phyloP scores from a whole-genome alignment of 2,888 invertebrate genomes.

The Muschampia plurimacula region DNA sequence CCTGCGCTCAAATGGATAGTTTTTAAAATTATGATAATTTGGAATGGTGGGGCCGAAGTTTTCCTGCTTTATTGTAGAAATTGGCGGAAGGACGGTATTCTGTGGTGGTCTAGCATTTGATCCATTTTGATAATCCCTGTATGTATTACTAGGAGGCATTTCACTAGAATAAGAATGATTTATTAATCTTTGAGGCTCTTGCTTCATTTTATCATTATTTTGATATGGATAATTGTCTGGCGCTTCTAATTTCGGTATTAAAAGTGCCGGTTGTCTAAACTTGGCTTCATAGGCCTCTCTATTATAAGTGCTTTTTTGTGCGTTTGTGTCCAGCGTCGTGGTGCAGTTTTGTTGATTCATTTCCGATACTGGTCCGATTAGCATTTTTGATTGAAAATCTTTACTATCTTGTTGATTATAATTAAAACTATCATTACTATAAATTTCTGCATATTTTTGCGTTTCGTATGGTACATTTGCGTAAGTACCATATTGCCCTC shows the following conservation, averaged over 20 bases:
- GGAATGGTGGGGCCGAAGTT: conserved; percentile 72
- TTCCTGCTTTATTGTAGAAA: conserved; percentile 83
- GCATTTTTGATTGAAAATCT: conserved; percentile 85
- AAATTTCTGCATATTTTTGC: conserved; percentile 81
- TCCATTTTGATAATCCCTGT: conserved; percentile 70
- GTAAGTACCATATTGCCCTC: conserved; percentile 72
- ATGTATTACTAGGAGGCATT: conserved; percentile 56
- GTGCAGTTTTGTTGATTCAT: conserved; percentile 79
- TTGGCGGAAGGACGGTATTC: conserved; percentile 74
- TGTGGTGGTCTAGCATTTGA: conserved; percentile 59
- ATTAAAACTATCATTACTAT: conserved; percentile 78
- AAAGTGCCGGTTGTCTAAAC: conserved; percentile 75
- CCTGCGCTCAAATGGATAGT: conserved; percentile 66
- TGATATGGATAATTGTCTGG: conserved; percentile 76
- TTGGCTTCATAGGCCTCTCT: conserved; percentile 75
- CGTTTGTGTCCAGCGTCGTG: conserved; percentile 67
- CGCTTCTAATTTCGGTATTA: conserved; percentile 79
- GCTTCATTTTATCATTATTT: conserved; percentile 72
- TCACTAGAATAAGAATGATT: conserved; percentile 60
- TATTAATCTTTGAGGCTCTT: conserved; percentile 59
- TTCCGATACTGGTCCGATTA: conserved; percentile 83
- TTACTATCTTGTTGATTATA: conserved; percentile 82
- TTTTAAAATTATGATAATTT: conserved; percentile 69
- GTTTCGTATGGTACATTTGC: conserved; percentile 73
- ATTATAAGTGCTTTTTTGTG: conserved; percentile 76